Conservation (phyloP, 1,140 invertebrate genomes). For the Drosophila pruinosa region DNA sequence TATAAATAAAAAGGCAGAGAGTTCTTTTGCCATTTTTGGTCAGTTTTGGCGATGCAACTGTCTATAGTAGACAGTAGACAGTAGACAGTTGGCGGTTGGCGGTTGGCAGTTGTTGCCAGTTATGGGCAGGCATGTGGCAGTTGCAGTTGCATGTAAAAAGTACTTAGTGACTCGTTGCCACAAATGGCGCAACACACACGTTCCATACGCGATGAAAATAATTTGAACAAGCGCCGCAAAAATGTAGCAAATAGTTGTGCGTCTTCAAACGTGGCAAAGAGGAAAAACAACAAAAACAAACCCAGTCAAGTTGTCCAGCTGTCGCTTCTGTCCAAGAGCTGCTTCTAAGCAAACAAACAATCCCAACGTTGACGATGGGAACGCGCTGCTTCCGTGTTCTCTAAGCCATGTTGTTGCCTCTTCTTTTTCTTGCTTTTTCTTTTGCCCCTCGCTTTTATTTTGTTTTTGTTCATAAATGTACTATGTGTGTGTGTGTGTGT, state of each 20-base stretch:
- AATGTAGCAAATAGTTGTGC: constrained; percentile 47
- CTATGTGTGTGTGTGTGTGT: not conserved
- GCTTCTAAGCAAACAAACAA: constrained; percentile 39
- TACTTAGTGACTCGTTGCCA: constrained; percentile 39
- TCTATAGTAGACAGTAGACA: constrained; percentile 3
- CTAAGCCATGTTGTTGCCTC: constrained; percentile 1
- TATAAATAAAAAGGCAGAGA: not conserved
- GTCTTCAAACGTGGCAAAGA: not conserved
- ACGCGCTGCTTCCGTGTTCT: constrained; percentile 31
- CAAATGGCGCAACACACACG: constrained; percentile 69
- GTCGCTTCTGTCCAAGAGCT: constrained; percentile 4
- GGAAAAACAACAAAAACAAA: not conserved
- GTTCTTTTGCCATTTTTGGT: constrained; percentile 14
- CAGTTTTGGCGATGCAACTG: constrained; percentile 1
- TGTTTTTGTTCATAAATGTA: constrained; percentile 20
- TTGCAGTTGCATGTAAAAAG: constrained; percentile 23
- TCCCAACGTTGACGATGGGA: constrained; percentile 42
- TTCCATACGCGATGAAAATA: constrained; percentile 45
- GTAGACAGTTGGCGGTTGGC: constrained; percentile 12
- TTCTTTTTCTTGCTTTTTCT: not conserved
- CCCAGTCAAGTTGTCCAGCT: not conserved
- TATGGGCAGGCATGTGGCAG: constrained; percentile 32
- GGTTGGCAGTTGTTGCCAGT: constrained; percentile 15
- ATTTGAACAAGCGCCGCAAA: constrained; percentile 35
- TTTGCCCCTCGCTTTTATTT: not conserved